Percentiles rank a stretch among this genome's conserved stretches.
Conservation (phyloP, 2,113 vertebrate genomes). For the Oryzias javanicus region DNA sequence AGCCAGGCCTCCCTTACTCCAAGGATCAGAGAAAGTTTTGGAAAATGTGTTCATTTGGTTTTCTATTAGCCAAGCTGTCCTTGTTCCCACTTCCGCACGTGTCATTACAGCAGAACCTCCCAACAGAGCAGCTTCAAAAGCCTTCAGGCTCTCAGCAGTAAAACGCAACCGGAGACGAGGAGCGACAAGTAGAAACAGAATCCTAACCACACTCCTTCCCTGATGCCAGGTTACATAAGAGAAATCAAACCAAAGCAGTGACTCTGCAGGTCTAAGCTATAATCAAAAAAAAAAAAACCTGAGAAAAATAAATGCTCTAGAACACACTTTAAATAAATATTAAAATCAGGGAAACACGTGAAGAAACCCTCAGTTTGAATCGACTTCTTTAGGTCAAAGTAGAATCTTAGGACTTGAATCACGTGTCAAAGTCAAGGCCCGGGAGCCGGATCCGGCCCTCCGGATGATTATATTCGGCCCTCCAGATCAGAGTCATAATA, state of each 20-base stretch:
- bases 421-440: too few relatives aligned
- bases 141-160: conserved; percentile 1
- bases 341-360: too few relatives aligned
- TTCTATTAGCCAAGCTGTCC: neutral
- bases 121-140: conserved; percentile 12
- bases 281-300: too few relatives aligned
- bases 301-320: too few relatives aligned
- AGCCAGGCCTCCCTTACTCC: neutral
- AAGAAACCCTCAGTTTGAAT: too few relatives aligned
- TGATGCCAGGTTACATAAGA: conserved; percentile 6
- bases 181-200: conserved; percentile 18
- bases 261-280: neutral
- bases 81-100: conserved; percentile 1
- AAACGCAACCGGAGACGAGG: conserved; percentile 20
- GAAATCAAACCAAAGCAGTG: neutral
- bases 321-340: too few relatives aligned
- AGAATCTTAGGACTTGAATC: too few relatives aligned
- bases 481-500: too few relatives aligned
- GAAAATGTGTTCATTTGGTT: neutral
- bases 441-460: too few relatives aligned
- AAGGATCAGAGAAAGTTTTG: neutral
- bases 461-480: too few relatives aligned
- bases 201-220: conserved; percentile 2
- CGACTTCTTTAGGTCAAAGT: too few relatives aligned
- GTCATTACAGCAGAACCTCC: neutral